A percentile compares a stretch with the other conserved stretches of the same genome.
These are phyloP conservation scores for Apostichopus californicus DNA, from an alignment of 35 echinoderm and acorn worm species.

Conservation along the genomic window DNA sequence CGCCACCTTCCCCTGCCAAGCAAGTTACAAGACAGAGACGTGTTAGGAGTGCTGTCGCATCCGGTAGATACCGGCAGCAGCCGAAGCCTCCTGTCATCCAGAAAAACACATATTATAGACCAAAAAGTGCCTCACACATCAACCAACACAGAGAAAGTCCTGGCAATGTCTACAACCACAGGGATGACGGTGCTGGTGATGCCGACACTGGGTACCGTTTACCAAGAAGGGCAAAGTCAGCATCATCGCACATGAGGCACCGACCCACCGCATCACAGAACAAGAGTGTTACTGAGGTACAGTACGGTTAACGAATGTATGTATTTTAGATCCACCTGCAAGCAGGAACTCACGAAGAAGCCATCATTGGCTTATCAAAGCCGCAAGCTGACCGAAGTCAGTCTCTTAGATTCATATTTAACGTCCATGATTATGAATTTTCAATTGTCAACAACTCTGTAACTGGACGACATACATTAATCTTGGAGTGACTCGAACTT, in stretches of 20 bases:
- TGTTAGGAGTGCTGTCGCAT: conserved; percentile 72
- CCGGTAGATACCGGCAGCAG: not conserved
- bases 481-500: no score
- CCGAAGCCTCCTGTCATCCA: not conserved
- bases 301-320: no score
- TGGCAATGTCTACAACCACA: conserved; percentile 11
- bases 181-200: conserved; percentile 11
- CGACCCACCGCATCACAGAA: conserved; percentile 64
- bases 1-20: conserved; percentile 24
- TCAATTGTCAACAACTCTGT: no score
- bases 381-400: no score
- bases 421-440: no score
- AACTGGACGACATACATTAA: no score
- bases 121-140: conserved; percentile 35
- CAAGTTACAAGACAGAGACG: conserved; percentile 59
- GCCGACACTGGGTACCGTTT: not conserved
- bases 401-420: no score
- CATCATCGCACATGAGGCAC: conserved; percentile 50
- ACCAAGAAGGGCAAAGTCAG: conserved; percentile 55
- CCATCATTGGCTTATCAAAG: no score
- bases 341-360: no score
- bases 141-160: not conserved
- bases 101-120: not conserved
- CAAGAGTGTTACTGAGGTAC: conserved; percentile 71
- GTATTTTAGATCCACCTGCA: no score